Conservation (phyloP, 2,888 invertebrate species). For the Philereme transversata region DNA sequence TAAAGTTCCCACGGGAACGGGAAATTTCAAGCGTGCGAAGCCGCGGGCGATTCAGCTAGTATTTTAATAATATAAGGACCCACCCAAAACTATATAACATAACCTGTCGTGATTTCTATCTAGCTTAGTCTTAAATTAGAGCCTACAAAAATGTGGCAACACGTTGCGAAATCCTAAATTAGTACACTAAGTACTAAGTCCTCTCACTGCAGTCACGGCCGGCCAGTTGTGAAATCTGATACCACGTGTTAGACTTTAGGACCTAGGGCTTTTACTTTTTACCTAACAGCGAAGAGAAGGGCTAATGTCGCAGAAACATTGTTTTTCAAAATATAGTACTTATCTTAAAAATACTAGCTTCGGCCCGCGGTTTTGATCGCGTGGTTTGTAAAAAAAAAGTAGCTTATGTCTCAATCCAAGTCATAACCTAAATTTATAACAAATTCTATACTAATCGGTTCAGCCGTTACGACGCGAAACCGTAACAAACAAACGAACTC, state of each 20-base stretch:
- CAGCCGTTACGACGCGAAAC: too few species aligned
- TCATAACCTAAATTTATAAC: too few species aligned
- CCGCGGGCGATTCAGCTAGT: too few species aligned
- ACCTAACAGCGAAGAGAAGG: not conserved
- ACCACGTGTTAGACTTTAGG: conserved; percentile 25
- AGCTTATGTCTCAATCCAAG: not conserved
- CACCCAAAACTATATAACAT: not conserved
- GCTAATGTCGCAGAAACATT: not conserved
- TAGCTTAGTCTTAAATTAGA: conserved; percentile 20
- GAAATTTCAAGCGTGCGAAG: too few species aligned
- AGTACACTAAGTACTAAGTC: conserved; percentile 14
- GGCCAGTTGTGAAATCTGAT: conserved; percentile 21
- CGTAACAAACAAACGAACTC: too few species aligned
- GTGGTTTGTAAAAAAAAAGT: not conserved
- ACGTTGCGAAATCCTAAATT: conserved; percentile 29
- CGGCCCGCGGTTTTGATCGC: not conserved
- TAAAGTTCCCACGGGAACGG: too few species aligned
- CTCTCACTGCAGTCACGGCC: conserved; percentile 32
- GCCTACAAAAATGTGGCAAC: conserved; percentile 27
- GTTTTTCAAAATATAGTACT: too few species aligned
- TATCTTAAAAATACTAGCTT: not conserved
- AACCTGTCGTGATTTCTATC: conserved; percentile 3
- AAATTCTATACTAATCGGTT: too few species aligned
- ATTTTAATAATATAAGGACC: too few species aligned
- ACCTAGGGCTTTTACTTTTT: conserved; percentile 21